These are phyloP conservation scores for Teleogryllus oceanicus DNA, from an alignment of 2,888 invertebrate species.

Conservation along the genomic window DNA sequence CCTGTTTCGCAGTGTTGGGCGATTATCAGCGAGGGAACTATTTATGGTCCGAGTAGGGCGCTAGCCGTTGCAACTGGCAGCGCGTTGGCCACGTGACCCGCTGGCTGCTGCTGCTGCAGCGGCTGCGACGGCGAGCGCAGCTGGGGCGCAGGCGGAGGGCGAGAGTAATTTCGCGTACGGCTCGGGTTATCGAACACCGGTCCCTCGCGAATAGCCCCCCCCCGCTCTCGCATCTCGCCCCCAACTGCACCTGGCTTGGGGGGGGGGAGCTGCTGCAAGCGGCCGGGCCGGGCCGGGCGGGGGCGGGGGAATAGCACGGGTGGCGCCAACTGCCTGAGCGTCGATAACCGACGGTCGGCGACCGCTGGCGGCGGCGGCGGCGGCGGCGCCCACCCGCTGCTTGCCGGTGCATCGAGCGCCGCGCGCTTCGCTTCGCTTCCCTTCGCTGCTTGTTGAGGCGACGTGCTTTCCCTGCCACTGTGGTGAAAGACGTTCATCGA, in stretches of 20 bases:
- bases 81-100: neutral
- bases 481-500: too few relatives aligned
- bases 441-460: too few relatives aligned
- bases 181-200: neutral
- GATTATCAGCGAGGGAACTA: too few relatives aligned
- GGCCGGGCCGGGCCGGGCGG: neutral
- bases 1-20: too few relatives aligned
- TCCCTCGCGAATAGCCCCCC: neutral
- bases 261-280: neutral
- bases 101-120: neutral
- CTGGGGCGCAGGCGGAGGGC: neutral
- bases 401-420: too few relatives aligned
- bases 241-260: neutral
- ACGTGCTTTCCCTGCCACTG: too few relatives aligned
- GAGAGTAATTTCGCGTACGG: conserved; percentile 18
- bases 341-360: neutral
- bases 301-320: neutral
- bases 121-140: neutral
- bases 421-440: too few relatives aligned
- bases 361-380: neutral
- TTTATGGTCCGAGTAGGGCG: too few relatives aligned
- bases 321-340: conserved; percentile 2
- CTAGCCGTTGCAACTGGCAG: too few relatives aligned
- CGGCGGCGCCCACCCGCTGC: neutral
- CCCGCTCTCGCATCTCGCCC: neutral